Base-by-base conservation (phyloP, 2,888 invertebrate species). In the Achlya flavicornis region DNA sequence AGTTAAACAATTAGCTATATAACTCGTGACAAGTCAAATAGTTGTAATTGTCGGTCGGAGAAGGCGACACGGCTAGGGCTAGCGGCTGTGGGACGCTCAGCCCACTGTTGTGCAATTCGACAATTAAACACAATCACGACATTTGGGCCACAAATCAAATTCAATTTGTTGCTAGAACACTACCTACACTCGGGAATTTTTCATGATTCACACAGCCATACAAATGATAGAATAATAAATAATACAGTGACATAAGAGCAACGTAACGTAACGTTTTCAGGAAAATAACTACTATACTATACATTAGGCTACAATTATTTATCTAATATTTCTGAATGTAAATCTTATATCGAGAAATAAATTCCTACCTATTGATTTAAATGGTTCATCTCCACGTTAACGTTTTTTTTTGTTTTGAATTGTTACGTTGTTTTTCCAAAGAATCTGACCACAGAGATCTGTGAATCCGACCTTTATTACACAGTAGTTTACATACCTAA, bases 91-190 rank as follows among this genome's bases (percentile, higher is more conserved):
- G 46, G 75, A 64, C 66, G 19, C 63, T 71, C 73, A 74, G 70
- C 68, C 73, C 72, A 79, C 75, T 74, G 73, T 82, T 85, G 79
- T 78, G 83, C 80, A 84, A 88, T 79, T 78, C 71, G 69, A 78
- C 80, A 85, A 86, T 87, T 84, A 84, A 74, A 81, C 73, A 70
- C 81, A 85, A 84, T 85, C 79, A 83, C 75, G 71, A 76, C 76
- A 74, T 76, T 69, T 71, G 76, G 73, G 76, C 68, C 70, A 80
- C 79, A 81, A 87, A 87, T 86, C 85, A 83, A 84, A 83, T 76
- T 74, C 82, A 85, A 86, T 89, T 84, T 70, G 64, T 66, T 62
- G 59, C 59, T 33, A 19, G 26, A 53, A 53, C 19, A 26, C 26
- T 26, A 26, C 10, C 6, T 7, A 53, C 53, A 2, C 53, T 19